A percentile compares a stretch with the other conserved stretches of the same genome.
phyloP scores from a whole-genome alignment of 2,113 vertebrate species.

The Gadus macrocephalus region DNA sequence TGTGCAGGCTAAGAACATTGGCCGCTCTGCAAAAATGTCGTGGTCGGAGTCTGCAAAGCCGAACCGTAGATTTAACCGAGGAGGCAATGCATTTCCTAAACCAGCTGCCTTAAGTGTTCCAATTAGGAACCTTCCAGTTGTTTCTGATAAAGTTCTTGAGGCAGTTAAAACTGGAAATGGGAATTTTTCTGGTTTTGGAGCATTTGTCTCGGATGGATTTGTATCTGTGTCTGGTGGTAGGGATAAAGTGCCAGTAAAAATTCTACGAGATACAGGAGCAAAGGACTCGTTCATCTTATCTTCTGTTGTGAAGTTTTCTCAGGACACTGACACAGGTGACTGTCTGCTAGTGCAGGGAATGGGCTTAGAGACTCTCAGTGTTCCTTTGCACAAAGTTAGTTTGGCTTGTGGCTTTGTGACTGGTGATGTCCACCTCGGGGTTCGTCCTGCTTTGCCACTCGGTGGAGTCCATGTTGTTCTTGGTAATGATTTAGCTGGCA shows the following conservation, averaged over 20 bases:
- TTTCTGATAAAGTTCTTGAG: neutral
- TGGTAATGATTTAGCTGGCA: neutral
- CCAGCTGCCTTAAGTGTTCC: neutral
- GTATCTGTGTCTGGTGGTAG: neutral
- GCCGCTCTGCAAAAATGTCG: too few relatives aligned
- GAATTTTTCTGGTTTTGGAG: neutral
- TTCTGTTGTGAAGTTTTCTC: slow-evolving; percentile 1
- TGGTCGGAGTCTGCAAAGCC: too few relatives aligned
- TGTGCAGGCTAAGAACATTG: too few relatives aligned
- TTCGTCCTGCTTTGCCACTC: neutral
- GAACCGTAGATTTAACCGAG: neutral
- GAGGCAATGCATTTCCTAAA: neutral
- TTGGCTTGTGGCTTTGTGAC: neutral
- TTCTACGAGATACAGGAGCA: slow-evolving; percentile 8
- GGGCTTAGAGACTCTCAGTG: neutral
- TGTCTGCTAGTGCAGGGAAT: slow-evolving; percentile 6
- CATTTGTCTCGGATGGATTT: slow-evolving; percentile 7
- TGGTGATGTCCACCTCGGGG: neutral
- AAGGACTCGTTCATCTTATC: neutral
- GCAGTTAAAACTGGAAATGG: too few relatives aligned
- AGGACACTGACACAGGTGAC: neutral
- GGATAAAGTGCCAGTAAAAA: neutral
- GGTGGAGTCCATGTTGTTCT: neutral
- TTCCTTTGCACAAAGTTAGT: slow-evolving; percentile 1
- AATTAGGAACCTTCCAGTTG: neutral